Percentiles rank a stretch among this genome's conserved stretches.
Evolutionary conservation across 1,140 invertebrate species (phyloP).

Genomic region (Marisa cornuarietis): DNA sequence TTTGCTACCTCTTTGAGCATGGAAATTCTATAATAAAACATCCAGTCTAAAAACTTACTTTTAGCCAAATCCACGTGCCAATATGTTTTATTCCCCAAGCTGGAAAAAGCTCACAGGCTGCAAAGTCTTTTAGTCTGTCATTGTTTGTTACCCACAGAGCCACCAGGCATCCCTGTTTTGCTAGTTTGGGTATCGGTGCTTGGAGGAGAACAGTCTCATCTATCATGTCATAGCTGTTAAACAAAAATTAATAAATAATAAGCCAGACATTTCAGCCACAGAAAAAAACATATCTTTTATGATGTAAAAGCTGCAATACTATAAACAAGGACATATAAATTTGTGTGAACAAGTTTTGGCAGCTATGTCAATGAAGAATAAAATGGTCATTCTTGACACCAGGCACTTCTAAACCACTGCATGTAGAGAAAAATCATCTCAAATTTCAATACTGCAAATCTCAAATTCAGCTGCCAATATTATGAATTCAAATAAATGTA

Average conservation of each 20-base stretch:
- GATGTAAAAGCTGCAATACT: too few species aligned
- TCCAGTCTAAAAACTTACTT: constrained; percentile 68
- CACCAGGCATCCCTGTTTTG: constrained; percentile 34
- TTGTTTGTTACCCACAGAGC: constrained; percentile 56
- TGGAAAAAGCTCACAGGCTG: constrained; percentile 79
- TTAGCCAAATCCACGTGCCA: constrained; percentile 88
- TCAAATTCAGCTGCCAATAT: background rate
- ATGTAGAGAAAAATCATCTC: background rate
- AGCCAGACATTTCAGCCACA: too few species aligned
- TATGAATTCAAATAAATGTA: background rate
- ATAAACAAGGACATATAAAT: too few species aligned
- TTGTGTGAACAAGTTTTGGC: too few species aligned
- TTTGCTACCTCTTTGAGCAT: background rate
- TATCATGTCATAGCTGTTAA: constrained; percentile 76
- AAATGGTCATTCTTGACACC: background rate
- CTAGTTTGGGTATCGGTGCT: constrained; percentile 63
- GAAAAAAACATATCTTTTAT: too few species aligned
- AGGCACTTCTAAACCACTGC: too few species aligned
- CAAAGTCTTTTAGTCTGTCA: constrained; percentile 73
- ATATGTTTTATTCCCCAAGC: constrained; percentile 78
- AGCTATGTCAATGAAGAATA: background rate
- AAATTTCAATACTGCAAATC: background rate
- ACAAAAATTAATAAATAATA: background rate
- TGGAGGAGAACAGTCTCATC: constrained; percentile 77
- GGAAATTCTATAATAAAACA: background rate